Base-by-base conservation (phyloP, 1,140 invertebrate genomes). In the Drosophila varians region DNA sequence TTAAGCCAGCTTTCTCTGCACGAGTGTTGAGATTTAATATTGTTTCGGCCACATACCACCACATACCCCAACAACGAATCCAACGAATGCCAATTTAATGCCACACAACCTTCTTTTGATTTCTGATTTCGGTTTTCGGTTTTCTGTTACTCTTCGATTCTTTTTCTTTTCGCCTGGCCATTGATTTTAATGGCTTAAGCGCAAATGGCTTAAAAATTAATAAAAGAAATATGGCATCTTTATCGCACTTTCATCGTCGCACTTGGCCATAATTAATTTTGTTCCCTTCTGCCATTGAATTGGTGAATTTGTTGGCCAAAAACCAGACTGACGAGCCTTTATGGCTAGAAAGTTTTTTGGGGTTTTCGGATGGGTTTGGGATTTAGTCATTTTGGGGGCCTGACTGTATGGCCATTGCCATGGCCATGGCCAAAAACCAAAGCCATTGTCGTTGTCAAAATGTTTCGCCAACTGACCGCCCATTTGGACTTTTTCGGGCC, bases 1-100 rank as follows among this genome's bases (percentile, higher is more conserved):
- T 53, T 51, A 77, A 74, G 69, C 65, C 68, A 86, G 87, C 80
- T 84, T 84, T 84, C 80, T 86, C 80, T 62, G 77, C 76, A 64
- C 80, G 80, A 86, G 80, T 86, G 82, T 76, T 79, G 80, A 69
- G 80, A 86, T 80, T 84, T 84, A 84, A 84, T 86, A 80, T 80
- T 84, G 76, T 80, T 31, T 80, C 86, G 78, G 61, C 56, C 71
- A 72, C 57, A 76, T 66, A 52, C 55, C 14, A 42, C 36, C n/a
- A 74, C 54, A 51, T n/a, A 47, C 28, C 2, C n/a, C 36, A 38
- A 14, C 36, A 38, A 38, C 36, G n/a, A n/a, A 38, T 38, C 4
- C 36, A 38, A 38, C 36, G 14, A 38, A 38, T 36, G 54, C 23
- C 55, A 84, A 84, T 86, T 86, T 80, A 76, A 18, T 42, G 38